Conservation (phyloP, 2,888 invertebrate species). For the Lepetodrilus schrolli region DNA sequence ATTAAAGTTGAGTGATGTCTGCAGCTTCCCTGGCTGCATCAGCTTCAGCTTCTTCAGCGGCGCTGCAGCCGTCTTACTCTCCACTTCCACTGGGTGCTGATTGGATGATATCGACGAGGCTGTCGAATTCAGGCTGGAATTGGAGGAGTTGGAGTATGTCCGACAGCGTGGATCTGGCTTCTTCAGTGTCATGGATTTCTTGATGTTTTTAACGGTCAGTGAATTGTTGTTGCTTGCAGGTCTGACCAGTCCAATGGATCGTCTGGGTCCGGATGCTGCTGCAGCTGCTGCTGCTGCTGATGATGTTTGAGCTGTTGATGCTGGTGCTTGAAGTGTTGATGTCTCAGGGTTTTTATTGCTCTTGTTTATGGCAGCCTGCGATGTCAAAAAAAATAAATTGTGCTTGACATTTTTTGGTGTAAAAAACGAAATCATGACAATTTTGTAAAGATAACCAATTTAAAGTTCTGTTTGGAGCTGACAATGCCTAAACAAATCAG, state of each 20-base stretch:
- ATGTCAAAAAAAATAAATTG: no score
- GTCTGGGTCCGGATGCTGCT: background rate
- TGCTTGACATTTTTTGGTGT: no score
- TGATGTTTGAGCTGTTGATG: no score
- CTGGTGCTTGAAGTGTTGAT: slow-evolving; percentile 11
- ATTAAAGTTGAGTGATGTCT: slow-evolving; percentile 34
- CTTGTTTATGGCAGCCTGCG: no score
- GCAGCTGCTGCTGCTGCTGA: background rate
- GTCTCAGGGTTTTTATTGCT: background rate
- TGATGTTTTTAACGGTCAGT: slow-evolving; percentile 20
- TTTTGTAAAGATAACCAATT: no score
- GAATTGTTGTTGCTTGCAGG: background rate
- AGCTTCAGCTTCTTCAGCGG: slow-evolving; percentile 48
- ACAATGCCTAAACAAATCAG: no score
- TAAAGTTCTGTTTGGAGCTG: no score
- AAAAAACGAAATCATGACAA: no score
- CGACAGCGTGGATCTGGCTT: background rate
- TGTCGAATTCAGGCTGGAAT: background rate
- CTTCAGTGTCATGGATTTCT: background rate
- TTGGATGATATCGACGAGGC: background rate
- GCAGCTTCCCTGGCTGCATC: slow-evolving; percentile 46
- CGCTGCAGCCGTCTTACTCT: slow-evolving; percentile 30
- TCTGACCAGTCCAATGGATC: background rate
- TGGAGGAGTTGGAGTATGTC: background rate
- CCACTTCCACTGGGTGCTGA: background rate